Evolutionary conservation across 2,888 invertebrate species (phyloP).

Genomic region (Drosophila mayaguana): DNA sequence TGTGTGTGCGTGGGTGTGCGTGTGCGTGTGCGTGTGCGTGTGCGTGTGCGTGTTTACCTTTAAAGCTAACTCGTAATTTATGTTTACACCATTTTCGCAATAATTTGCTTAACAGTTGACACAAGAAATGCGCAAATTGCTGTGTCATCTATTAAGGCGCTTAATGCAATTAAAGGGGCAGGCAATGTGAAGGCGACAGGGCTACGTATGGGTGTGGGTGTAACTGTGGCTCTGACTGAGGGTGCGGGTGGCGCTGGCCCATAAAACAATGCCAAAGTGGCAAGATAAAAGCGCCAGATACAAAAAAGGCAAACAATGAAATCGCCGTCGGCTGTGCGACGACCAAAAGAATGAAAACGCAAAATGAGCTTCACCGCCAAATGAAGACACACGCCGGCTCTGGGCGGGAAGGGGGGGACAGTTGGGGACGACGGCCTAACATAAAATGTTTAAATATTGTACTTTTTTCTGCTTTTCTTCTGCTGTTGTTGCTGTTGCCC

Average conservation of each 20-base stretch:
- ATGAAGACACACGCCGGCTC: constrained; percentile 47
- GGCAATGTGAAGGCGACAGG: background rate
- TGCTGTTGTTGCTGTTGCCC: background rate
- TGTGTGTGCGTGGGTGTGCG: too few relatives aligned
- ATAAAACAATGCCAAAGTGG: constrained; percentile 76
- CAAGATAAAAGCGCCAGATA: constrained; percentile 71
- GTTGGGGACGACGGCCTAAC: constrained; percentile 20
- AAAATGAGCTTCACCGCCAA: constrained; percentile 67
- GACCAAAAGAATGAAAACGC: constrained; percentile 64
- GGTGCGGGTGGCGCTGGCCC: constrained; percentile 15
- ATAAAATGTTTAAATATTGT: constrained; percentile 68
- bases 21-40: background rate
- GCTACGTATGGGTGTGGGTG: background rate
- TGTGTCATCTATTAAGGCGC: constrained; percentile 70
- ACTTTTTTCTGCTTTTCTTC: background rate
- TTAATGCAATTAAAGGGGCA: constrained; percentile 66
- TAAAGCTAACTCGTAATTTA: constrained; percentile 13
- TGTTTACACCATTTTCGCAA: constrained; percentile 18
- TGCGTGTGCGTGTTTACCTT: background rate
- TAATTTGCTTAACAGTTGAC: constrained; percentile 55
- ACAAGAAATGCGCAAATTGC: constrained; percentile 68
- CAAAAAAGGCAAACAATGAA: constrained; percentile 66
- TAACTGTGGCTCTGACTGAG: constrained; percentile 2
- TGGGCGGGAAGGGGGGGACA: background rate
- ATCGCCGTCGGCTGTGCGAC: constrained; percentile 54